Evolutionary conservation across 2,797 vertebrate genomes (phyloP).

Genomic region (Microctenopoma lineatum): DNA sequence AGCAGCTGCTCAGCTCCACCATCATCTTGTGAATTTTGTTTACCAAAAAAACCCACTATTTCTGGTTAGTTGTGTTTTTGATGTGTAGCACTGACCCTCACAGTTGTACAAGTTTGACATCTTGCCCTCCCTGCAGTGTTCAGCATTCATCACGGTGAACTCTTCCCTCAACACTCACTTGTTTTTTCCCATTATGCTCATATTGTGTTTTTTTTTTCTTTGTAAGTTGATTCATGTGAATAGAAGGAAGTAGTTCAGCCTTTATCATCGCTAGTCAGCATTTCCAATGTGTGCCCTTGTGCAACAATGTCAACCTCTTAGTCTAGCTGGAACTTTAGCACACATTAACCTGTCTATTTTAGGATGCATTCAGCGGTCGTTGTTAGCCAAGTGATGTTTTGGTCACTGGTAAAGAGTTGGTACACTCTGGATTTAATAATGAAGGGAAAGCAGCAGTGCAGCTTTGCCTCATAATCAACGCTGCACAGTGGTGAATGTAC

Average conservation of each 20-base stretch:
- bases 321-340: not conserved
- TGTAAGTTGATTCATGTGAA: constrained; percentile 40
- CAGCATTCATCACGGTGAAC: constrained; percentile 30
- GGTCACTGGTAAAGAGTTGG: constrained; percentile 4
- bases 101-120: constrained; percentile 44
- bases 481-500: constrained; percentile 16
- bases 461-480: constrained; percentile 20
- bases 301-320: constrained; percentile 33
- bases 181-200: constrained; percentile 22
- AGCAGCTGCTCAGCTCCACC: constrained; percentile 1
- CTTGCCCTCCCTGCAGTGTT: constrained; percentile 25
- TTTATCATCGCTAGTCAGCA: constrained; percentile 48
- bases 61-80: not conserved
- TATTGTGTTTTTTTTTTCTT: constrained; percentile 33
- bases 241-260: constrained; percentile 51
- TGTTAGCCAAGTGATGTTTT: constrained; percentile 28
- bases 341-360: not conserved
- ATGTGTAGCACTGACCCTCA: not conserved
- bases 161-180: constrained; percentile 16
- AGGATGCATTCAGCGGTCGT: constrained; percentile 10
- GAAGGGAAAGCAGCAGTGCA: constrained; percentile 26
- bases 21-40: constrained; percentile 1
- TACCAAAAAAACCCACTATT: not conserved
- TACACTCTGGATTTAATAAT: constrained; percentile 22
- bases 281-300: constrained; percentile 39